Conservation (phyloP, 2,113 vertebrate genomes). For the Xenus cinereus region DNA sequence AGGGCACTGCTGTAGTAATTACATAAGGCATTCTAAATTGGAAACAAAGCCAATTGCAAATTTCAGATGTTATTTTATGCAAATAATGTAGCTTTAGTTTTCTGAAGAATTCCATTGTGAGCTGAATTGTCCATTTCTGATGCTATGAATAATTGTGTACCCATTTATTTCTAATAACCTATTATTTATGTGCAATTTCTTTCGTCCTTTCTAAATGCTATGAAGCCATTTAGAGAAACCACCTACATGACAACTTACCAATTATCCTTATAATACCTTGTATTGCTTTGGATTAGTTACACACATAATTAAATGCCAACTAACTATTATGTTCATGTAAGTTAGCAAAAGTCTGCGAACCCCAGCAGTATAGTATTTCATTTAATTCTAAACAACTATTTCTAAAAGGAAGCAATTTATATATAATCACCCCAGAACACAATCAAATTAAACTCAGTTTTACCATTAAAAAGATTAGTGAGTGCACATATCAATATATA, state of each 20-base stretch:
- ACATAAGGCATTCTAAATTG: not conserved
- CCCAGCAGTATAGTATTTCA: not conserved
- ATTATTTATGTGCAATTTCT: slow-evolving; percentile 41
- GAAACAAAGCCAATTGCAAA: not conserved
- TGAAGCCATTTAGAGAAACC: slow-evolving; percentile 26
- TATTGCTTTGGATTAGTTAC: slow-evolving; percentile 2
- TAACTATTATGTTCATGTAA: not conserved
- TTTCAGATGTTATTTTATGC: slow-evolving; percentile 34
- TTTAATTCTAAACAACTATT: not conserved
- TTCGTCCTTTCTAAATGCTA: slow-evolving; percentile 28
- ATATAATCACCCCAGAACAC: not conserved
- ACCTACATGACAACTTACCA: slow-evolving; percentile 9
- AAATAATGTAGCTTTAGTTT: not conserved
- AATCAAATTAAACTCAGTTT: not conserved
- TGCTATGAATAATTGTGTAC: not conserved
- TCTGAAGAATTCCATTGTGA: slow-evolving; percentile 7
- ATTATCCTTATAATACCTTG: not conserved
- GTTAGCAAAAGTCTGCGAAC: not conserved
- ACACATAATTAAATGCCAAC: slow-evolving; percentile 9
- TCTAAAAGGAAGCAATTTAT: not conserved
- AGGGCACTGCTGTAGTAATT: not conserved
- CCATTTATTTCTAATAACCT: slow-evolving; percentile 44
- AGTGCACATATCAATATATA: not conserved
- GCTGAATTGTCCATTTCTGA: slow-evolving; percentile 6
- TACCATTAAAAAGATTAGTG: not conserved